Evolutionary conservation across 2,888 invertebrate genomes (phyloP).

Genomic region (Dysmachus trigonus): DNA sequence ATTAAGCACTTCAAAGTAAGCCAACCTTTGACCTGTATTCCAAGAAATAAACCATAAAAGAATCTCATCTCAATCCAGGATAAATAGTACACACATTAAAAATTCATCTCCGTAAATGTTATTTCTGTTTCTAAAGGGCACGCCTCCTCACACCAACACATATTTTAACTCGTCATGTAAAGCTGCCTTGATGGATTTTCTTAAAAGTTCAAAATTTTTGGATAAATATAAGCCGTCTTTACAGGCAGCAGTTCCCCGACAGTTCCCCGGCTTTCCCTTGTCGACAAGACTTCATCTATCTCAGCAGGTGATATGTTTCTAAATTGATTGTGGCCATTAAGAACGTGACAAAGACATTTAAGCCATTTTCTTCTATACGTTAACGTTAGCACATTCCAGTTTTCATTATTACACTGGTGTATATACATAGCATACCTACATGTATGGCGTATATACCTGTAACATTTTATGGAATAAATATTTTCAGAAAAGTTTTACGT

Average conservation of each 20-base stretch:
- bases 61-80: not conserved
- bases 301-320: not conserved
- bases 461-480: not conserved
- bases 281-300: not conserved
- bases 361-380: not conserved
- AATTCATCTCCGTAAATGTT: not conserved
- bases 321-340: slow-evolving; percentile 7
- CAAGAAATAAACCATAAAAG: not conserved
- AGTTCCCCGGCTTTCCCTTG: not conserved
- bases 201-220: not conserved
- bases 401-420: not conserved
- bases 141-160: not conserved
- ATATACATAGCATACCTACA: not conserved
- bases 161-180: not conserved
- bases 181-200: not conserved
- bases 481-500: not conserved
- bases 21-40: not conserved
- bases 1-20: not conserved
- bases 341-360: not conserved
- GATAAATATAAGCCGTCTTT: not conserved
- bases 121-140: not conserved
- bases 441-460: not conserved
- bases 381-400: not conserved
- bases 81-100: not conserved
- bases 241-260: no score